A percentile compares a stretch with the other conserved stretches of the same genome.
These are phyloP conservation scores for Pseudochromis fuscus DNA, from an alignment of 2,797 vertebrate species.

Conservation along the genomic window DNA sequence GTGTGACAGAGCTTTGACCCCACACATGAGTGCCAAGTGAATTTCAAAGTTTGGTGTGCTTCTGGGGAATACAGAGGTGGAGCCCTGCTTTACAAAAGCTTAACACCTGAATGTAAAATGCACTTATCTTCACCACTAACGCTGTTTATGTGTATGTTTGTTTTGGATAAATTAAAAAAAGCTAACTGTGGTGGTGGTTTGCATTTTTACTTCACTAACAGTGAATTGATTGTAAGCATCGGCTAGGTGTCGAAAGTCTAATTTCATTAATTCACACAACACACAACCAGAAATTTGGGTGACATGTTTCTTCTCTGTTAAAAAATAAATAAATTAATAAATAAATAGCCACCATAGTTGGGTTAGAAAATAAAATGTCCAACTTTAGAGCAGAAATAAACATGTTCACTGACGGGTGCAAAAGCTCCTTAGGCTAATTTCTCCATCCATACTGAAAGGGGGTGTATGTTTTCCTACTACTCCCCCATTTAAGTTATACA, in stretches of 20 bases:
- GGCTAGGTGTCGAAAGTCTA: neutral
- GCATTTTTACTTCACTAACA: fast-evolving
- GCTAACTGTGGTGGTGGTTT: neutral
- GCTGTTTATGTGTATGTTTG: neutral
- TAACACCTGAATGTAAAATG: constrained; percentile 37
- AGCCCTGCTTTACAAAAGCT: constrained; percentile 23
- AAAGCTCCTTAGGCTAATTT: too few species aligned
- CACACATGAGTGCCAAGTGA: constrained; percentile 60
- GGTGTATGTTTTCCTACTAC: too few species aligned
- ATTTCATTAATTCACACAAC: neutral
- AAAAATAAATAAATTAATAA: too few species aligned
- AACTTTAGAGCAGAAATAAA: too few species aligned
- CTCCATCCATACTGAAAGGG: too few species aligned
- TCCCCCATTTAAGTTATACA: too few species aligned
- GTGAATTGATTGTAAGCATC: neutral
- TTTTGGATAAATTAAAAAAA: neutral
- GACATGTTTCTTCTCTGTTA: neutral
- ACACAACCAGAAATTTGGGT: too few species aligned
- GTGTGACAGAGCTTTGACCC: constrained; percentile 74
- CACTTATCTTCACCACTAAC: neutral
- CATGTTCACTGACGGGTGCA: too few species aligned
- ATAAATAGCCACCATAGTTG: neutral
- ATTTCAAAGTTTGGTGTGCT: constrained; percentile 67
- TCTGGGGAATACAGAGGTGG: constrained; percentile 22
- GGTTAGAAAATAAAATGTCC: too few species aligned